Conservation (phyloP, 2,113 vertebrate genomes). For the Scatophagus argus region DNA sequence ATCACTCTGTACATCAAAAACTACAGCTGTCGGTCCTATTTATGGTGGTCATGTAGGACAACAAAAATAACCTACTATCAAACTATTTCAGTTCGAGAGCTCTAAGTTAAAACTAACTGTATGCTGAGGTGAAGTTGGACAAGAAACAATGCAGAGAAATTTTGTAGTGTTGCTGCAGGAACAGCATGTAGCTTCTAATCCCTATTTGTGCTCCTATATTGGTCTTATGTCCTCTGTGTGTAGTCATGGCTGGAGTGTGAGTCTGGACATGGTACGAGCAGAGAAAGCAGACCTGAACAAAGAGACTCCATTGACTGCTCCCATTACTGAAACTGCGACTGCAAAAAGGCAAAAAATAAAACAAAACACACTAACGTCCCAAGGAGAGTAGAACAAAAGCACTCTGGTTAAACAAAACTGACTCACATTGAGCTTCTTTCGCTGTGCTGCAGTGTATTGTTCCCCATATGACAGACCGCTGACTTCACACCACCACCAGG, state of each 20-base stretch:
- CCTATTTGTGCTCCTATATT: neutral
- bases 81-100: neutral
- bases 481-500: neutral
- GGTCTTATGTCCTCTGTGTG: neutral
- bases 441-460: neutral
- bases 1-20: too few relatives aligned
- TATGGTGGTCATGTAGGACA: too few relatives aligned
- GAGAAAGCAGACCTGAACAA: constrained; percentile 35
- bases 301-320: neutral
- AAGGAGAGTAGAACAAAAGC: constrained; percentile 22
- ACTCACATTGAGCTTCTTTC: neutral
- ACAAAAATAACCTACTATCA: neutral
- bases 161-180: neutral
- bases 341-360: neutral
- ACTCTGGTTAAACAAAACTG: neutral
- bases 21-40: too few relatives aligned
- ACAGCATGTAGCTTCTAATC: neutral
- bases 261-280: neutral
- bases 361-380: neutral
- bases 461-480: constrained; percentile 13
- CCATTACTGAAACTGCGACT: neutral
- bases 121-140: neutral
- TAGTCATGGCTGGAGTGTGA: neutral
- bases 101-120: neutral
- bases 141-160: neutral